These are phyloP conservation scores for Dipodomys stephensi DNA, from an alignment of 2,113 vertebrate species.

Conservation along the genomic window DNA sequence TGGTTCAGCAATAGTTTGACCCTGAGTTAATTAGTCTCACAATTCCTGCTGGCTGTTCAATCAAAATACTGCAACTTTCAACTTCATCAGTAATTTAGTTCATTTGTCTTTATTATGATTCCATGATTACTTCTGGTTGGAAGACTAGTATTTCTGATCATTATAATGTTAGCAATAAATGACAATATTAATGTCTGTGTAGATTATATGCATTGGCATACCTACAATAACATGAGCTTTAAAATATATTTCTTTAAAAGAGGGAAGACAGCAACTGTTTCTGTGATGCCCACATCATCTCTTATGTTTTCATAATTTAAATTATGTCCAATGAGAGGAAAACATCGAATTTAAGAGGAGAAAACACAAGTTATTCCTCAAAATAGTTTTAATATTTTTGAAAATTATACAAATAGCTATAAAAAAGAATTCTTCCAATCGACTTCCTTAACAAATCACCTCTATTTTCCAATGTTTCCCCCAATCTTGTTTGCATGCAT, in stretches of 20 bases:
- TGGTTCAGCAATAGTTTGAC: slow-evolving; percentile 79
- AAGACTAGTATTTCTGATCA: slow-evolving; percentile 86
- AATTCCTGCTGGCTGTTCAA: slow-evolving; percentile 84
- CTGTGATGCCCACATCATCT: not conserved
- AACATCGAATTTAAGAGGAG: slow-evolving; percentile 17
- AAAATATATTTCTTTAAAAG: slow-evolving; percentile 76
- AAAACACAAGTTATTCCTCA: slow-evolving; percentile 39
- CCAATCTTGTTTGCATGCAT: slow-evolving; percentile 76
- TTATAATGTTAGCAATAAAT: slow-evolving; percentile 84
- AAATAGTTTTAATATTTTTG: slow-evolving; percentile 57
- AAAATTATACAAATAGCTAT: slow-evolving; percentile 38
- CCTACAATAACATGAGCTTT: slow-evolving; percentile 78
- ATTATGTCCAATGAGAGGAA: slow-evolving; percentile 27
- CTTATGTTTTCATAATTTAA: slow-evolving; percentile 22
- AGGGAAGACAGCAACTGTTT: slow-evolving; percentile 67
- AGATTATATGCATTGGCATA: slow-evolving; percentile 77
- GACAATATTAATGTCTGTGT: slow-evolving; percentile 75
- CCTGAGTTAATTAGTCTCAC: slow-evolving; percentile 84
- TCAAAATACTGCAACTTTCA: slow-evolving; percentile 85
- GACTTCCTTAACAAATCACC: slow-evolving; percentile 62
- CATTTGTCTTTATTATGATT: slow-evolving; percentile 88
- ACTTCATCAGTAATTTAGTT: slow-evolving; percentile 86
- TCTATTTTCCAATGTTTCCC: slow-evolving; percentile 51
- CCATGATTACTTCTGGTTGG: slow-evolving; percentile 80
- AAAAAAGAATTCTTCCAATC: slow-evolving; percentile 30